Evolutionary conservation across 2,113 vertebrate species (phyloP), one percentile per base, ranked within the genome.

Genomic region (Microtus montanus): DNA sequence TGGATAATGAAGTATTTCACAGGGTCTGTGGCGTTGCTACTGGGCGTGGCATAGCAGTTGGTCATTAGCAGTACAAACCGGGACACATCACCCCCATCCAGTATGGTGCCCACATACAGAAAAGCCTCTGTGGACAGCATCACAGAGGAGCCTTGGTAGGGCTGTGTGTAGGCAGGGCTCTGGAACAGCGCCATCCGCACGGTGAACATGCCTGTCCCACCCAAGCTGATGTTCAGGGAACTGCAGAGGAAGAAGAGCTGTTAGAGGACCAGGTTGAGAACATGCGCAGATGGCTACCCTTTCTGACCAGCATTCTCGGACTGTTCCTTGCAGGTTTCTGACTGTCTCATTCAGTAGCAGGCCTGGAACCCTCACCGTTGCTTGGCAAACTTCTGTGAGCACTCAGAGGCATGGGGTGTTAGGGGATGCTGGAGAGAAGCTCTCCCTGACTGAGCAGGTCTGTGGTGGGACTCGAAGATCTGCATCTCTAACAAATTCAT

Each of bases 1-100:
- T 96, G 82, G 73, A 98, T 98, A 91, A 98, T 98, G 87, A 98
- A 98, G 88, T 98, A 97, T 64, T 98, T 98, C 68, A 96, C 20
- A 9, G 96, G 84, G 87, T 98, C 97, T 0, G 95, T 80, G 30
- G 97, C 61, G 4, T 95, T 96, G 85, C 58, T 1, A 30, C 95
- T 97, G 75, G 97, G 98, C 0, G 97, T 98, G 41, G 97, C 97
- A 10, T 97, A 98, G 80, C 98, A 97, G 90, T 96, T 98, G 61
- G 96, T 97, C 97, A 98, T 95, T 28, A 96, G 58, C 85, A 98
- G 75, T 8, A 41, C 97, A 58, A 98, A 98, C 9, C 86, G 90
- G 33, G 96, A 96, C 71, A 95, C 1, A 47, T 98, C 97, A 0
- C 97, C 96, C 3, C 87, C 95, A 47, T 97, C 95, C 66, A 98